Conservation (phyloP, 2,113 vertebrate species). For the Antigone vipio region DNA sequence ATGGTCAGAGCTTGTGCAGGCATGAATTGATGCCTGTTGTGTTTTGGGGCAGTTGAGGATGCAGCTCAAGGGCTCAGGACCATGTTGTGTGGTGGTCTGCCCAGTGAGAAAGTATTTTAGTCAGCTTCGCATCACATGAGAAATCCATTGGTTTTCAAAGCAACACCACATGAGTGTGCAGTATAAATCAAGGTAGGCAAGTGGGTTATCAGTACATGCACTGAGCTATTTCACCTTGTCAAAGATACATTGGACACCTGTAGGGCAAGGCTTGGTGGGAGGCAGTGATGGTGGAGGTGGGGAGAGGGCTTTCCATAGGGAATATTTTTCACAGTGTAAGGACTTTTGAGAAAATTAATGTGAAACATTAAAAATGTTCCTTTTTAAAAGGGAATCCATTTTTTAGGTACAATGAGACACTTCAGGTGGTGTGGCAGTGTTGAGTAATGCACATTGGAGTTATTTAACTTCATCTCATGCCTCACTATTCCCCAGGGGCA, state of each 20-base stretch:
- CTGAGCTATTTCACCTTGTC: slow-evolving; percentile 23
- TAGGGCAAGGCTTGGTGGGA: neutral
- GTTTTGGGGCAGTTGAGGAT: neutral
- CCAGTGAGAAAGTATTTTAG: neutral
- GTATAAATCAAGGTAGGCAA: neutral
- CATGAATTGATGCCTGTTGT: too few species aligned
- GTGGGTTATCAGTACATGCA: neutral
- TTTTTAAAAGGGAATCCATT: slow-evolving; percentile 61
- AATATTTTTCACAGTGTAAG: slow-evolving; percentile 34
- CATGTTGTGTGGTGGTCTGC: neutral
- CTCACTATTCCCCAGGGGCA: slow-evolving; percentile 44
- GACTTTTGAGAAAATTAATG: slow-evolving; percentile 67
- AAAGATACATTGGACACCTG: neutral
- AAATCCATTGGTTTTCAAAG: neutral
- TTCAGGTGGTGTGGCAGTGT: slow-evolving; percentile 55
- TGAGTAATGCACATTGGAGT: slow-evolving; percentile 63
- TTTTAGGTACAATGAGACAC: slow-evolving; percentile 62
- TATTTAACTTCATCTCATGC: slow-evolving; percentile 66
- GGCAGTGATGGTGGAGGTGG: slow-evolving; percentile 4
- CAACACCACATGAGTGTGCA: neutral
- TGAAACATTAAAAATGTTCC: slow-evolving; percentile 64
- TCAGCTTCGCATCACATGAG: neutral
- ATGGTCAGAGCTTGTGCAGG: neutral
- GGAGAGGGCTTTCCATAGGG: neutral
- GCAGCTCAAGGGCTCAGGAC: neutral